Percentiles rank a stretch among this genome's conserved stretches.
Evolutionary conservation across 2,888 invertebrate genomes (phyloP).

Genomic region (Philhelius pedissequus): DNA sequence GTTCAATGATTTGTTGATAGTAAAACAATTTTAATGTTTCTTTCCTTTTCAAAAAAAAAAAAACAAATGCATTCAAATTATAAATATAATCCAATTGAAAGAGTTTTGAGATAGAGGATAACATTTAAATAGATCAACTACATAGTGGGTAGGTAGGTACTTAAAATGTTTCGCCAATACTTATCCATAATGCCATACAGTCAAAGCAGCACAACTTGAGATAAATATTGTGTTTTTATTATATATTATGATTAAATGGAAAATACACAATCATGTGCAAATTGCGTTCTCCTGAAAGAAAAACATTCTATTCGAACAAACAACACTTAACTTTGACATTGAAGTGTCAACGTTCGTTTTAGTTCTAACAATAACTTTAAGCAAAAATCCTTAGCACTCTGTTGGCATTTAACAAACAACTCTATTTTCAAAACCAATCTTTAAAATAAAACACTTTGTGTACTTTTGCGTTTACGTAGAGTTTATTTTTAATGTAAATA

Average conservation of each 20-base stretch:
- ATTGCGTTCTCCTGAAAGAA: neutral
- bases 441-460: neutral
- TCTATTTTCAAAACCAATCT: neutral
- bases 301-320: neutral
- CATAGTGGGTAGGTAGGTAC: too few species aligned
- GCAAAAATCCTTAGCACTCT: neutral
- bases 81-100: neutral
- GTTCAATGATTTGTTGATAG: neutral
- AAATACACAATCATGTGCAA: neutral
- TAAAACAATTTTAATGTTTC: neutral
- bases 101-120: neutral
- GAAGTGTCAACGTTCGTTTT: neutral
- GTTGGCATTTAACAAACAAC: neutral
- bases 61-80: neutral
- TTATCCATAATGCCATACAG: too few species aligned
- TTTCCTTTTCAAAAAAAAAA: neutral
- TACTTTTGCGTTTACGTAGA: too few species aligned
- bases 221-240: neutral
- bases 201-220: too few species aligned
- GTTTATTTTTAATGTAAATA: too few species aligned
- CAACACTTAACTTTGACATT: slow-evolving; percentile 1
- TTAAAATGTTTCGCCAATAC: too few species aligned
- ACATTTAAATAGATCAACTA: neutral
- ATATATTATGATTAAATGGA: neutral
- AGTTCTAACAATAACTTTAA: neutral